phyloP scores from a whole-genome alignment of 2,888 invertebrate species.

The Stramonita haemastoma region DNA sequence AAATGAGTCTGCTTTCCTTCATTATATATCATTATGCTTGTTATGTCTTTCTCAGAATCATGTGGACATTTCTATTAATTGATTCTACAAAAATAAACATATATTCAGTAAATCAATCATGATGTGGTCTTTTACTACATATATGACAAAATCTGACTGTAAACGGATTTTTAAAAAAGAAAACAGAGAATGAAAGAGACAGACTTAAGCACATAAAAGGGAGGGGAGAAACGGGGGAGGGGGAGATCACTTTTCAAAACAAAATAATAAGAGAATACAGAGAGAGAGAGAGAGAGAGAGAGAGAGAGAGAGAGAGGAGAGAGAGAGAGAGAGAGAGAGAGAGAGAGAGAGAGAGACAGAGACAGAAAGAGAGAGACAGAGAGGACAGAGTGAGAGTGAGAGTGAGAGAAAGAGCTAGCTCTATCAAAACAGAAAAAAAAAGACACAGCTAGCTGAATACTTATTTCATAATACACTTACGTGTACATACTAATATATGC shows the following conservation, averaged over 20 bases:
- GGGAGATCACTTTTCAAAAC: not conserved
- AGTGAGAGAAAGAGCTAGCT: too few relatives aligned
- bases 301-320: not conserved
- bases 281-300: not conserved
- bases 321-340: not conserved
- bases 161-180: not conserved
- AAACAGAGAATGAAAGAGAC: not conserved
- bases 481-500: not conserved
- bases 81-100: too few relatives aligned
- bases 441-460: not conserved
- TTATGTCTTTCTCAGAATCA: too few relatives aligned
- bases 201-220: not conserved
- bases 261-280: not conserved
- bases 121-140: too few relatives aligned
- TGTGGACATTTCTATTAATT: too few relatives aligned
- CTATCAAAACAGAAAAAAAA: not conserved
- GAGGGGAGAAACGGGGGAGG: too few relatives aligned
- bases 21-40: too few relatives aligned
- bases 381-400: not conserved
- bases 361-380: not conserved
- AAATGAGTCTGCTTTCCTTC: too few relatives aligned
- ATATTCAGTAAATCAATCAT: too few relatives aligned
- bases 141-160: not conserved
- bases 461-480: slow-evolving; percentile 2
- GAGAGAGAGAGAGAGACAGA: not conserved